Conservation (phyloP, 2,797 vertebrate genomes). For the Thamnophis elegans region DNA sequence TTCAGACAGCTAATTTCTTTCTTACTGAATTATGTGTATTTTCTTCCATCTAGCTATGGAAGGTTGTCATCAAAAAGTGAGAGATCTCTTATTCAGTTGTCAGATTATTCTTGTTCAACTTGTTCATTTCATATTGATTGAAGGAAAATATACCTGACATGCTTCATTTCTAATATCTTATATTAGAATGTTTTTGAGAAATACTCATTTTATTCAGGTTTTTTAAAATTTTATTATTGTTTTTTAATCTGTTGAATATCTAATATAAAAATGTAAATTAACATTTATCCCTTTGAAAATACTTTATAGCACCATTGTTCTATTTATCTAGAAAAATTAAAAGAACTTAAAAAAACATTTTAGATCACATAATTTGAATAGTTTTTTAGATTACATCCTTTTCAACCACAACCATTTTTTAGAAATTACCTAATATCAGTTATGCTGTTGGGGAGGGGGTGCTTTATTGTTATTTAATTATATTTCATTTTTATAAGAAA, state of each 20-base stretch:
- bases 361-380: neutral
- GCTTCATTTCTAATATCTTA: neutral
- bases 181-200: neutral
- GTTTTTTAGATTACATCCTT: neutral
- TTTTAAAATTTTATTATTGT: neutral
- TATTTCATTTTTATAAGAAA: neutral
- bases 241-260: slow-evolving; percentile 1
- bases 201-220: neutral
- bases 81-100: neutral
- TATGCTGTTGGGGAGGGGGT: neutral
- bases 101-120: neutral
- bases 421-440: neutral
- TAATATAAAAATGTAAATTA: slow-evolving; percentile 5
- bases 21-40: neutral
- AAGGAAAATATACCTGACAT: neutral
- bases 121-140: neutral
- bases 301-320: neutral
- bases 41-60: neutral
- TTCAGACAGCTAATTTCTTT: neutral
- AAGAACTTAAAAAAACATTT: neutral
- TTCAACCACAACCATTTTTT: neutral
- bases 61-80: neutral
- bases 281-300: neutral
- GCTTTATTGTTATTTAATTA: neutral
- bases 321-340: neutral